Evolutionary conservation across 2,888 invertebrate species (phyloP).

Genomic region (Azorinus chamasolen): DNA sequence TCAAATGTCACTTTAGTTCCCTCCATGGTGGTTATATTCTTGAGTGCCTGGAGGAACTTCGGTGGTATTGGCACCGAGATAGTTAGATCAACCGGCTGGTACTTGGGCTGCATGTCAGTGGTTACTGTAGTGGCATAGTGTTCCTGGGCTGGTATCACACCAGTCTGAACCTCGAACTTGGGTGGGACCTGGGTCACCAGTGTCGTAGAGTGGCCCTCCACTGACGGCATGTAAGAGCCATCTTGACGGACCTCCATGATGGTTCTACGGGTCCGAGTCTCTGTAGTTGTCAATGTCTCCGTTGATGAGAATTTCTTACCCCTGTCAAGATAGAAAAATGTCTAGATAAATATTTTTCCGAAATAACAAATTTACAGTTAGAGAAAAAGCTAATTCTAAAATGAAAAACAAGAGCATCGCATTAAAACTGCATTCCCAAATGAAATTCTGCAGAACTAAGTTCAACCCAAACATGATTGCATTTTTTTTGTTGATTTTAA

Average conservation of each 20-base stretch:
- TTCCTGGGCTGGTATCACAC: slow-evolving; percentile 65
- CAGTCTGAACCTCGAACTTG: slow-evolving; percentile 57
- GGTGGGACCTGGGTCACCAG: slow-evolving; percentile 75
- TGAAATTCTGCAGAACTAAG: no score
- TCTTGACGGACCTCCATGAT: slow-evolving; percentile 69
- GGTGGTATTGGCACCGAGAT: slow-evolving; percentile 85
- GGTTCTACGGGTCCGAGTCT: slow-evolving; percentile 76
- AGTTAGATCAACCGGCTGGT: slow-evolving; percentile 84
- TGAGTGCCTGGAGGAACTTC: slow-evolving; percentile 90
- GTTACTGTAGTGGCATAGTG: slow-evolving; percentile 78
- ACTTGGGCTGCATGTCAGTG: slow-evolving; percentile 78
- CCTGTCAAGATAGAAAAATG: background rate
- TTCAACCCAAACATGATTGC: no score
- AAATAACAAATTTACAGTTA: no score
- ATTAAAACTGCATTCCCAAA: no score
- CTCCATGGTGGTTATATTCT: slow-evolving; percentile 95
- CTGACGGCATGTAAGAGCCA: slow-evolving; percentile 70
- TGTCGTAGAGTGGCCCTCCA: slow-evolving; percentile 75
- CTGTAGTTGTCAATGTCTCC: slow-evolving; percentile 76
- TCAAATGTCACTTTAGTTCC: slow-evolving; percentile 97
- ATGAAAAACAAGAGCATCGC: no score
- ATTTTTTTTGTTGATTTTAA: no score
- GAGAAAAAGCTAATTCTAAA: no score
- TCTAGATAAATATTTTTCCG: background rate
- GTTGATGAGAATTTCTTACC: slow-evolving; percentile 68